A percentile compares a stretch with the other conserved stretches of the same genome.
phyloP scores from a whole-genome alignment of 2,888 invertebrate genomes.

The Anthrax anthrax region DNA sequence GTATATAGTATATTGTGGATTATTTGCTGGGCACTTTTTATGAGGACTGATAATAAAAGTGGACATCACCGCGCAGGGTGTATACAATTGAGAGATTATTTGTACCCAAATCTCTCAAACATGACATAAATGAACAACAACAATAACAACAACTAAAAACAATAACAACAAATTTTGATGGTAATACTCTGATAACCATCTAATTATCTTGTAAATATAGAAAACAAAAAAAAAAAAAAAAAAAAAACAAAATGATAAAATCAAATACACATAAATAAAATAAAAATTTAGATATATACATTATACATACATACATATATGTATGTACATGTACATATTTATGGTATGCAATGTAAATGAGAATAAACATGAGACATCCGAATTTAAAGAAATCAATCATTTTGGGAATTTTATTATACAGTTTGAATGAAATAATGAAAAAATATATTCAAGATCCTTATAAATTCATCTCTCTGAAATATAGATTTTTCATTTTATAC shows the following conservation, averaged over 20 bases:
- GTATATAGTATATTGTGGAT: background rate
- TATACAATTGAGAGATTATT: constrained; percentile 28
- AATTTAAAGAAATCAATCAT: no score
- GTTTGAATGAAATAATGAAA: no score
- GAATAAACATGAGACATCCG: no score
- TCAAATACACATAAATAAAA: background rate
- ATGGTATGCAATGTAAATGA: no score
- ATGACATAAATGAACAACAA: constrained; percentile 5
- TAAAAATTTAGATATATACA: no score
- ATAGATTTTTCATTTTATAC: no score
- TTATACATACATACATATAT: no score
- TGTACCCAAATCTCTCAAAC: constrained; percentile 33
- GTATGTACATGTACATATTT: no score
- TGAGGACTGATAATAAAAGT: constrained; percentile 16
- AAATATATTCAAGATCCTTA: no score
- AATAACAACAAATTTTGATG: constrained; percentile 5
- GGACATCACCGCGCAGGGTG: constrained; percentile 37
- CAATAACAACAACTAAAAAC: no score
- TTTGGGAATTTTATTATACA: no score
- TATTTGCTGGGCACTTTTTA: constrained; percentile 31
- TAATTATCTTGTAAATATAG: background rate
- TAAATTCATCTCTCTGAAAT: no score
- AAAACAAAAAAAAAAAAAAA: background rate
- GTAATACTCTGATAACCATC: constrained; percentile 31
- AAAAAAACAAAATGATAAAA: background rate